A percentile compares a stretch with the other conserved stretches of the same genome.
Evolutionary conservation across 2,113 vertebrate genomes (phyloP).

Genomic region (Rhinichthys klamathensis): DNA sequence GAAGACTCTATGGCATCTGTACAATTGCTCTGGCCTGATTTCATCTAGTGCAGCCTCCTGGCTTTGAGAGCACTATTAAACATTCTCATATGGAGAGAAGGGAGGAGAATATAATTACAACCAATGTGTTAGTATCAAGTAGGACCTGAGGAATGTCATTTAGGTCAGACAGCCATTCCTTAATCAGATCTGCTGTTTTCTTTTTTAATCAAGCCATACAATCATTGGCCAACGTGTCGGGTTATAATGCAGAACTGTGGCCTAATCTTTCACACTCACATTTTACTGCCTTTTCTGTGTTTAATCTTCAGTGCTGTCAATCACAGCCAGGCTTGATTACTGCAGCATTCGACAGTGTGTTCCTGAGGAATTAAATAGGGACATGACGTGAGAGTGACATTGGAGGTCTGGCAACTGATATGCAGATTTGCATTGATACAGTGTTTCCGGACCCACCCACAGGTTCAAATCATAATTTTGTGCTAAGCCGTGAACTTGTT

Average conservation of each 20-base stretch:
- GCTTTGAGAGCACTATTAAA: conserved; percentile 64
- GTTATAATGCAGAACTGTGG: conserved; percentile 50
- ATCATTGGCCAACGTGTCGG: conserved; percentile 36
- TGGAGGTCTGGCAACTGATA: conserved; percentile 60
- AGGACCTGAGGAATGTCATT: conserved; percentile 61
- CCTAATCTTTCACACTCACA: conserved; percentile 49
- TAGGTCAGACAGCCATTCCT: conserved; percentile 49
- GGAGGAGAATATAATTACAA: conserved; percentile 58
- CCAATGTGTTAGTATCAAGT: conserved; percentile 51
- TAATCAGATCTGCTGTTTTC: conserved; percentile 56
- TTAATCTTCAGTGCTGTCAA: conserved; percentile 68
- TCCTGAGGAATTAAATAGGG: conserved; percentile 71
- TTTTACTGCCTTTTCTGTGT: conserved; percentile 54
- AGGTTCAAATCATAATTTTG: conserved; percentile 40
- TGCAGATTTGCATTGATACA: conserved; percentile 45
- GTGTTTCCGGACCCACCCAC: conserved; percentile 40
- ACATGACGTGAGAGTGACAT: conserved; percentile 75
- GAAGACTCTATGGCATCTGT: conserved; percentile 58
- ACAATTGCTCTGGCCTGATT: conserved; percentile 48
- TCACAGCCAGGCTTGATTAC: conserved; percentile 64
- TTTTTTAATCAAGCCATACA: conserved; percentile 63
- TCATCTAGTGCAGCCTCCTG: conserved; percentile 53
- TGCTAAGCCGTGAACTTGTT: conserved; percentile 36
- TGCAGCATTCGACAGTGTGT: conserved; percentile 68
- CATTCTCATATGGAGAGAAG: conserved; percentile 49